Conservation (phyloP, 2,888 invertebrate genomes). For the Tachina lurida region DNA sequence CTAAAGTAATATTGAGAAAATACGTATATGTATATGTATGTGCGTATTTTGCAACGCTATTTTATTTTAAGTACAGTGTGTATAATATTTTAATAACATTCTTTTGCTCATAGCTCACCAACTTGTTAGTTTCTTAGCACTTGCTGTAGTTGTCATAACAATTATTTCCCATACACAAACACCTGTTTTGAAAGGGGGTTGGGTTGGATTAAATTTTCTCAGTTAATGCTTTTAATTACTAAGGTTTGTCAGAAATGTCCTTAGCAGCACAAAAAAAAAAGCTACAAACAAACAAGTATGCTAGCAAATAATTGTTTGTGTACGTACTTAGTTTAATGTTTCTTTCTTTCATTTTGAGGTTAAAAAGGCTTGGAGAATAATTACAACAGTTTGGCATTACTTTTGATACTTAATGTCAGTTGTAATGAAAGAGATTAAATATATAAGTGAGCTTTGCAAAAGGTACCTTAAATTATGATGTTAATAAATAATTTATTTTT, state of each 20-base stretch:
- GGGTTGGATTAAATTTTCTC: not conserved
- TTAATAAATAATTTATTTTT: no score
- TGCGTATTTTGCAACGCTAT: constrained; percentile 11
- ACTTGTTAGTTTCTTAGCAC: not conserved
- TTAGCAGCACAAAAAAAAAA: constrained; percentile 14
- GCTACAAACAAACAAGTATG: not conserved
- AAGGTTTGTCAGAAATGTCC: constrained; percentile 36
- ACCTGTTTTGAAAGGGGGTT: constrained; percentile 4
- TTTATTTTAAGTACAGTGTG: not conserved
- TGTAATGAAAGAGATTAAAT: not conserved
- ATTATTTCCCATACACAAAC: constrained; percentile 39
- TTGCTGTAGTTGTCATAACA: constrained; percentile 42
- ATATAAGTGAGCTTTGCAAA: no score
- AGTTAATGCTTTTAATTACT: constrained; percentile 13
- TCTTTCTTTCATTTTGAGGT: not conserved
- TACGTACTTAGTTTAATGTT: not conserved
- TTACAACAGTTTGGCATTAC: not conserved
- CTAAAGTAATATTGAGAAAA: not conserved
- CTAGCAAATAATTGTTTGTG: not conserved
- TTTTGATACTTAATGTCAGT: not conserved
- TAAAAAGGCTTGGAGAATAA: constrained; percentile 12
- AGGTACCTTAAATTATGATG: no score
- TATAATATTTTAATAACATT: constrained; percentile 35
- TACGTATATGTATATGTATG: not conserved
- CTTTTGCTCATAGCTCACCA: constrained; percentile 11